Base-by-base conservation (phyloP, 2,888 invertebrate species). In the Polymixis flavicincta region DNA sequence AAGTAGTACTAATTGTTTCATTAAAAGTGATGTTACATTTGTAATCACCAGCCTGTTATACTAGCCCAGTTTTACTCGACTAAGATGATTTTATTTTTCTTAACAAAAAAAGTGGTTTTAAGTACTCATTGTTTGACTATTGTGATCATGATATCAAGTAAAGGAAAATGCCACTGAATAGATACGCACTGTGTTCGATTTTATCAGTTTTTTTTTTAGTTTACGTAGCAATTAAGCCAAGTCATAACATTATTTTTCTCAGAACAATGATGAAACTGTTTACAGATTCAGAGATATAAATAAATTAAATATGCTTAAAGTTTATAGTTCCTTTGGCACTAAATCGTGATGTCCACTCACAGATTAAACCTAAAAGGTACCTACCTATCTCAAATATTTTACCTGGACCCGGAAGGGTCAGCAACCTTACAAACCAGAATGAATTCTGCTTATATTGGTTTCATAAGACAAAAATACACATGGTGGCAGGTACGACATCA, bases 1-100 rank as follows among this genome's bases (percentile, higher is more conserved):
- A 42, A 60, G 32, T 32, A 25, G 50, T 48, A 71, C 73, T 59
- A 71, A 57, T 28, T 48, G 55, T 52, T 66, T 71, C 75, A 75
- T 71, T 54, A 42, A 7, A n/a, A 28, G 52, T 13, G 42, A 64
- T 25, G 54, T 68, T 37, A 42, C 19, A 28, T 32, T 55, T 42
- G 37, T 60, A 32, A 78, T 65, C 13, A 71, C 45, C 9, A 63
- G 17, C n/a, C 14, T 50, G 48, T 37, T 37, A 37, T 37, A 37
- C 37, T 37, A 37, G 37, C 37, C 37, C 37, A 37, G 37, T 37
- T 37, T 37, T 17, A 22, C 3, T 32, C 25, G 19, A 50, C 14
- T 22, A 28, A 14, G 14, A 37, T 7, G 25, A 19, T 19, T 6
- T 52, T 67, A 50, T 19, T 25, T 28, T 50, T 37, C 4, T 17